Evolutionary conservation across 2,113 vertebrate species (phyloP), one percentile per base, ranked within the genome.

Genomic region (Osmerus mordax): DNA sequence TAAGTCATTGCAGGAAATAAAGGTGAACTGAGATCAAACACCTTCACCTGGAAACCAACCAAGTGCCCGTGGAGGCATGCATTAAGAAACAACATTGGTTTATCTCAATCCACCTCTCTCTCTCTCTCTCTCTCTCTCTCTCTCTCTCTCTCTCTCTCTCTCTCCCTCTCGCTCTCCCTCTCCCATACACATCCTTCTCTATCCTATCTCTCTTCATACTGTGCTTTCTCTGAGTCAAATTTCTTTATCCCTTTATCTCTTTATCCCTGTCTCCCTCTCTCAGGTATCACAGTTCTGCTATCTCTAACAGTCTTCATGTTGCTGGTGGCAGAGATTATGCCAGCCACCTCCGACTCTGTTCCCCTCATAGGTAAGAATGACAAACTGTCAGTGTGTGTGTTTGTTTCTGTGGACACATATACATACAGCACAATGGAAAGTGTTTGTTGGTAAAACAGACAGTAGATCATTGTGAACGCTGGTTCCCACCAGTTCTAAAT

Each of bases 231-330:
- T 47, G 41, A 11, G 7, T 47, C 41, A 12, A 47, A 47, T 36
- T 9, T n/a, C 2, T 36, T 8, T 12, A 6, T 19, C 32, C 36
- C 28, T n/a, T 29, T n/a, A 28, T 19, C 36, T 13, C 0, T 65
- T 36, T 23, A 32, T 65, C 32, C 0, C 36, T 65, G 2, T 67
- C 1, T 59, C 76, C 65, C 28, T 67, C 75, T 21, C 65, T 2
- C 77, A 97, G 95, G 95, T 69, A 96, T 96, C 77, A 96, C 95
- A 1, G 95, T 97, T 52, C 91, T 97, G 70, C 89, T 97, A 84
- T 97, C 95, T n/a, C 86, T 96, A 64, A 97, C 95, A 0, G 95
- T 97, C 55, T 97, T 97, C 86, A 97, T 97, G 95, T 85, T 97
- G 66, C 90, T 96, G 71, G 95, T 97, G 47, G 95, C 95, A 60